These are phyloP conservation scores for Himantopus leucocephalus DNA, from an alignment of 2,113 vertebrate genomes.

Conservation along the genomic window DNA sequence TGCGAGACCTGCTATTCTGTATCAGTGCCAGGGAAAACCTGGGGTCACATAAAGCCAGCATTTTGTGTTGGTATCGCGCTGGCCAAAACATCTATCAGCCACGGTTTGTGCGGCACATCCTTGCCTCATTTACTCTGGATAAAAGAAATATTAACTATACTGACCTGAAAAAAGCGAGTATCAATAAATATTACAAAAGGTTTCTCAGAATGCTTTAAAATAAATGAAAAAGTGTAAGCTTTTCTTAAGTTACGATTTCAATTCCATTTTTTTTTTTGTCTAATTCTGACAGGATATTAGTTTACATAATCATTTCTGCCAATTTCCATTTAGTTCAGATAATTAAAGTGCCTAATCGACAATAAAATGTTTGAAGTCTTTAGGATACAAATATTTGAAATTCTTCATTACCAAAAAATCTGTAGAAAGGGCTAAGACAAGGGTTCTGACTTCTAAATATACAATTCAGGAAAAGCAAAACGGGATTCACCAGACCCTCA, in stretches of 20 bases:
- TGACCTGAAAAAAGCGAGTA: neutral
- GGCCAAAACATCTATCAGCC: neutral
- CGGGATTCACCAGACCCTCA: neutral
- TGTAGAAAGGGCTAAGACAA: neutral
- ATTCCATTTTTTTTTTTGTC: neutral
- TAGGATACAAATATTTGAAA: neutral
- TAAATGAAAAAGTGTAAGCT: neutral
- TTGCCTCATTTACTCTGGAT: neutral
- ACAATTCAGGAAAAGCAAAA: neutral
- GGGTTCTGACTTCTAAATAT: neutral
- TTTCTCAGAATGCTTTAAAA: neutral
- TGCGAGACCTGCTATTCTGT: neutral
- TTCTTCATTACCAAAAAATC: neutral
- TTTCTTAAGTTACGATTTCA: neutral
- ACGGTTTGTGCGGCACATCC: neutral
- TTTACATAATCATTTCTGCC: neutral
- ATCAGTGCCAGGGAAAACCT: neutral
- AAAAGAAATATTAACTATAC: neutral
- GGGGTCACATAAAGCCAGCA: neutral
- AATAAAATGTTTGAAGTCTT: neutral
- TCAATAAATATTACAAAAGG: neutral
- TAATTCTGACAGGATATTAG: neutral
- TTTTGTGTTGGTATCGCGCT: neutral
- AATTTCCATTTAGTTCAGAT: neutral
- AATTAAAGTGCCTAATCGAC: neutral